A percentile compares a stretch with the other conserved stretches of the same genome.
Conservation (phyloP, 2,888 invertebrate genomes). For the Drosophila neoperkinsi region DNA sequence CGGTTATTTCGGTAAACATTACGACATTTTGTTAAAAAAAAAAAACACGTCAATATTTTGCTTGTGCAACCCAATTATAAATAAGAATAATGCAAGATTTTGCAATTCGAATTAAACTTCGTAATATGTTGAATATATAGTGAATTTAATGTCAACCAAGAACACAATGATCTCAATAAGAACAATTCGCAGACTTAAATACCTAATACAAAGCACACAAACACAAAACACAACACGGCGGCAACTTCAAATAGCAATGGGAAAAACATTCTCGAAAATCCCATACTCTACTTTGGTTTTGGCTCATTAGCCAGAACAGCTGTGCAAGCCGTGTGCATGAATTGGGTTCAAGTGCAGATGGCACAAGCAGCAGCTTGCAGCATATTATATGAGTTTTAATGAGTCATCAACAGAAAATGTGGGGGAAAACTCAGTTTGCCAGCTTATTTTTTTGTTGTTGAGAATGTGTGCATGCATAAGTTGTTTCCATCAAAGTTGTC, state of each 20-base stretch:
- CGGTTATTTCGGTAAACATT: neutral
- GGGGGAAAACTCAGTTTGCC: neutral
- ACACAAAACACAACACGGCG: slow-evolving; percentile 35
- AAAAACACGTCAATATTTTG: neutral
- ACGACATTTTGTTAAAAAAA: neutral
- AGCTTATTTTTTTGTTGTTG: neutral
- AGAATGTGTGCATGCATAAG: neutral
- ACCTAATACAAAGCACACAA: slow-evolving; percentile 36
- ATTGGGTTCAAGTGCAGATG: slow-evolving; percentile 74
- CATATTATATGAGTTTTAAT: slow-evolving; percentile 13
- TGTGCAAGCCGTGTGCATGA: slow-evolving; percentile 53
- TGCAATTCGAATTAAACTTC: neutral
- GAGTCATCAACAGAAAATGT: slow-evolving; percentile 7
- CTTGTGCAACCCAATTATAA: neutral
- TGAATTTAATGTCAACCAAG: slow-evolving; percentile 7
- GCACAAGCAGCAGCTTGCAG: slow-evolving; percentile 18
- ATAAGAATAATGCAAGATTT: neutral
- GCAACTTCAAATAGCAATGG: slow-evolving; percentile 56
- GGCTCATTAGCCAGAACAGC: slow-evolving; percentile 57
- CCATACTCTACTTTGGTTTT: slow-evolving; percentile 35
- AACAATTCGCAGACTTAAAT: slow-evolving; percentile 60
- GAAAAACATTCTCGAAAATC: slow-evolving; percentile 63
- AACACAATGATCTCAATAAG: slow-evolving; percentile 44
- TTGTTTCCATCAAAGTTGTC: neutral
- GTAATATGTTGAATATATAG: neutral